These are phyloP conservation scores for Stigmatopora argus DNA, from an alignment of 2,113 vertebrate species.

Conservation along the genomic window DNA sequence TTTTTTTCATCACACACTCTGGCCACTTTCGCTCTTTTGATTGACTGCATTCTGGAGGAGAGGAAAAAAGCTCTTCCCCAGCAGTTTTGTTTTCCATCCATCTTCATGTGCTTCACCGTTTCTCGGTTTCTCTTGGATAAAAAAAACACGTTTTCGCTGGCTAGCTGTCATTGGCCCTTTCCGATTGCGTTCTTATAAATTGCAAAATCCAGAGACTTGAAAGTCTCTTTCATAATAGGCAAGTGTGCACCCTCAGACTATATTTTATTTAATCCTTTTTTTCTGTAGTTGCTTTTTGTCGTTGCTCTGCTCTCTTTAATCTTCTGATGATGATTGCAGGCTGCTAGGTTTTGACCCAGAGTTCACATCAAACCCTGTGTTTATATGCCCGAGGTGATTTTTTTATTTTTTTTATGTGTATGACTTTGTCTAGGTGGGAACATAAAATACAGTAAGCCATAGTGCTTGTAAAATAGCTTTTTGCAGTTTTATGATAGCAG, in stretches of 20 bases:
- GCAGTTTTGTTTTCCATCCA: constrained; percentile 50
- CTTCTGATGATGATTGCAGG: constrained; percentile 33
- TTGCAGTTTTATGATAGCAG: not conserved
- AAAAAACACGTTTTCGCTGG: not conserved
- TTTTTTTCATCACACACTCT: constrained; percentile 43
- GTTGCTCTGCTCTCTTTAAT: constrained; percentile 32
- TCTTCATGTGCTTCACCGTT: constrained; percentile 31
- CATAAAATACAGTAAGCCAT: constrained; percentile 5
- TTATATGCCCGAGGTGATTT: constrained; percentile 1
- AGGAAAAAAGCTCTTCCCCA: constrained; percentile 46
- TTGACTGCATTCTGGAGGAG: constrained; percentile 44
- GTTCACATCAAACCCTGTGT: constrained; percentile 32
- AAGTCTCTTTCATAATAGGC: not conserved
- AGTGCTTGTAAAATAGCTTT: constrained; percentile 10
- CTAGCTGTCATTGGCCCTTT: constrained; percentile 4
- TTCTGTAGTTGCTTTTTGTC: constrained; percentile 20
- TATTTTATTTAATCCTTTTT: constrained; percentile 28
- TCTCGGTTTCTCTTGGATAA: constrained; percentile 3
- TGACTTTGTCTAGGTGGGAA: not conserved
- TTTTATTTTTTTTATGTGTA: constrained; percentile 3
- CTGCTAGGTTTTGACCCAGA: constrained; percentile 28
- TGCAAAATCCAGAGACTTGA: constrained; percentile 2
- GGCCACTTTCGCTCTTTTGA: constrained; percentile 8
- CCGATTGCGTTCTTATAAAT: constrained; percentile 21
- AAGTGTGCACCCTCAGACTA: constrained; percentile 9